Conservation (phyloP, 2,797 vertebrate species). For the Phoeniculus purpureus region DNA sequence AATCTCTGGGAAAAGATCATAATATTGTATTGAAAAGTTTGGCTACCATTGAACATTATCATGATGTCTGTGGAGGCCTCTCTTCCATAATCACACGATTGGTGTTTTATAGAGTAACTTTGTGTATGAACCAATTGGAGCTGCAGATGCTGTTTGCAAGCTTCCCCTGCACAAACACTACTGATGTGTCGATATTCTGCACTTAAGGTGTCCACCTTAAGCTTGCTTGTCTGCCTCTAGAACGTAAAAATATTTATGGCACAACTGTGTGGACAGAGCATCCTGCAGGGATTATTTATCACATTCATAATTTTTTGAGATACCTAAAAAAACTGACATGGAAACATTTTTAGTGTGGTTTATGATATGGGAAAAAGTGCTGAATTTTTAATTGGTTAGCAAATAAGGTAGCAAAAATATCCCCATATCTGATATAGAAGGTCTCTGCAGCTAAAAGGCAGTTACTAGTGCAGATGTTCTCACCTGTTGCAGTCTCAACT, state of each 20-base stretch:
- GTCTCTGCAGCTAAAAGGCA: conserved; percentile 62
- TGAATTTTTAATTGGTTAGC: not conserved
- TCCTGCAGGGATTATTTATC: not conserved
- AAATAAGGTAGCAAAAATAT: not conserved
- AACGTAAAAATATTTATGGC: not conserved
- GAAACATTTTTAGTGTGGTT: not conserved
- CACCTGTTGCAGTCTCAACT: conserved; percentile 55
- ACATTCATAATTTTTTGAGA: not conserved
- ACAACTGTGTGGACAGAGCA: not conserved
- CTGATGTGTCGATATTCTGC: not conserved
- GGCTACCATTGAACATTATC: fast-evolving
- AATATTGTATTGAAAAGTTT: not conserved
- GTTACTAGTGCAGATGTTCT: conserved; percentile 71
- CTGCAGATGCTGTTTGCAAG: not conserved
- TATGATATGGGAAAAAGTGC: not conserved
- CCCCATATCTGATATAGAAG: conserved; percentile 13
- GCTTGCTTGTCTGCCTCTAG: not conserved
- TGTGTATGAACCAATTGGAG: not conserved
- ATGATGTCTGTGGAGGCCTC: not conserved
- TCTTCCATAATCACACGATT: not conserved
- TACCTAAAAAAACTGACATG: not conserved
- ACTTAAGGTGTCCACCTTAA: not conserved
- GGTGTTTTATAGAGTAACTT: not conserved
- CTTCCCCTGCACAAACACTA: not conserved
- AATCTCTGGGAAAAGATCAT: no score